Evolutionary conservation across 1,140 invertebrate species (phyloP).

Genomic region (Drosophila saltans): DNA sequence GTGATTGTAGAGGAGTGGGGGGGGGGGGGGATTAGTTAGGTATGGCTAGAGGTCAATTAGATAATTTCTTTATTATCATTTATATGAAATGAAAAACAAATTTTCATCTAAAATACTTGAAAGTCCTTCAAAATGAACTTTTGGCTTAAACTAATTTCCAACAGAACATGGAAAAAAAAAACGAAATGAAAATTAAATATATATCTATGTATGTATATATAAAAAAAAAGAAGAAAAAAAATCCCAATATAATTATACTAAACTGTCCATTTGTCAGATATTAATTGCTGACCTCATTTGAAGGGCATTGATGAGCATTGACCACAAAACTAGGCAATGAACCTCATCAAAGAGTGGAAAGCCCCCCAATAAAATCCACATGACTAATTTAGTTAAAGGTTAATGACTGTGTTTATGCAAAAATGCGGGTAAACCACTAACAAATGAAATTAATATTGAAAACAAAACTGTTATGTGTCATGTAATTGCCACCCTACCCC

Average conservation of each 20-base stretch:
- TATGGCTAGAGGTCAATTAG: neutral
- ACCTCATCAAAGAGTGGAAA: constrained; percentile 58
- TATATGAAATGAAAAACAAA: neutral
- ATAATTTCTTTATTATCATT: constrained; percentile 19
- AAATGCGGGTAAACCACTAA: constrained; percentile 44
- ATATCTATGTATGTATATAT: constrained; percentile 38
- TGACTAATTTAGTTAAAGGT: constrained; percentile 58
- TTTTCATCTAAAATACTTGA: neutral
- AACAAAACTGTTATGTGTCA: constrained; percentile 5
- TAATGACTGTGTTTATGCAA: constrained; percentile 68
- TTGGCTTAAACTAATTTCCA: constrained; percentile 27
- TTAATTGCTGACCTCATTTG: constrained; percentile 70
- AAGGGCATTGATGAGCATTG: constrained; percentile 73
- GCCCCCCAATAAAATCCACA: constrained; percentile 27
- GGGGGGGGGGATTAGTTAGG: neutral
- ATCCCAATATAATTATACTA: constrained; percentile 49
- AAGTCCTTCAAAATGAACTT: constrained; percentile 76
- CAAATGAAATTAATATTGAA: constrained; percentile 23
- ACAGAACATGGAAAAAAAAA: neutral
- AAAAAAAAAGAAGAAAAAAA: constrained; percentile 24
- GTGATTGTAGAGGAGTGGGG: neutral
- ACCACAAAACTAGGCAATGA: constrained; percentile 62
- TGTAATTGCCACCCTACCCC: constrained; percentile 16
- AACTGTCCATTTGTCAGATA: constrained; percentile 26
- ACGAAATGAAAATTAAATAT: constrained; percentile 19